Evolutionary conservation across 2,113 vertebrate species (phyloP).

Genomic region (Ceyx margarethae): DNA sequence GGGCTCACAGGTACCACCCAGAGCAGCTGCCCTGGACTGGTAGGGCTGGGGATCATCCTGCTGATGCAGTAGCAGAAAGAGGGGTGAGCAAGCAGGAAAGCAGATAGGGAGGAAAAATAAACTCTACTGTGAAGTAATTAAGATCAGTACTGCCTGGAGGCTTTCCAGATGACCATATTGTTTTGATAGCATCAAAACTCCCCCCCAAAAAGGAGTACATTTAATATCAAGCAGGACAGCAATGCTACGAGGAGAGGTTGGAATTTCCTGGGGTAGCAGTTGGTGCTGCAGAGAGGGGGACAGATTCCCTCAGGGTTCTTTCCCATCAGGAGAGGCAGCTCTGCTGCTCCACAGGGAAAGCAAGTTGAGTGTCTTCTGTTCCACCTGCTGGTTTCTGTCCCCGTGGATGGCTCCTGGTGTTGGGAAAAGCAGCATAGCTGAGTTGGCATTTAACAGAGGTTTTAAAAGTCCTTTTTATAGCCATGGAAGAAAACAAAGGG

Average conservation of each 20-base stretch:
- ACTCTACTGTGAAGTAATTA: neutral
- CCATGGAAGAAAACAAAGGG: neutral
- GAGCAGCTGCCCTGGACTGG: fast-evolving
- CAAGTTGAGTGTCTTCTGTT: neutral
- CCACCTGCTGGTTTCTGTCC: neutral
- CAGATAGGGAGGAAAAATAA: neutral
- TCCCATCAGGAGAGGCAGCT: neutral
- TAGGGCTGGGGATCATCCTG: neutral
- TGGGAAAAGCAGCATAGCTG: neutral
- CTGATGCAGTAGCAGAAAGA: neutral
- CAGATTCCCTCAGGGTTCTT: neutral
- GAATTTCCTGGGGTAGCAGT: neutral
- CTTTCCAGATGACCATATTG: neutral
- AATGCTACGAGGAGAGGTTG: neutral
- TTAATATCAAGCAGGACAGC: neutral
- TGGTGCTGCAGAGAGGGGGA: neutral
- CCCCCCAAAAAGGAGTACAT: neutral
- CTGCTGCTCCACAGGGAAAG: neutral
- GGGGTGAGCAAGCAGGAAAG: neutral
- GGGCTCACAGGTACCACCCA: neutral
- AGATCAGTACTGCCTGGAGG: neutral
- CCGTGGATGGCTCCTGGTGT: neutral
- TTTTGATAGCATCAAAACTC: neutral
- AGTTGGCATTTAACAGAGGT: neutral
- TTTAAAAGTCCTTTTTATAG: neutral